Percentiles rank a stretch among this genome's conserved stretches.
These are phyloP conservation scores for Anguilla japonica DNA, from an alignment of 2,113 vertebrate genomes.

Conservation along the genomic window DNA sequence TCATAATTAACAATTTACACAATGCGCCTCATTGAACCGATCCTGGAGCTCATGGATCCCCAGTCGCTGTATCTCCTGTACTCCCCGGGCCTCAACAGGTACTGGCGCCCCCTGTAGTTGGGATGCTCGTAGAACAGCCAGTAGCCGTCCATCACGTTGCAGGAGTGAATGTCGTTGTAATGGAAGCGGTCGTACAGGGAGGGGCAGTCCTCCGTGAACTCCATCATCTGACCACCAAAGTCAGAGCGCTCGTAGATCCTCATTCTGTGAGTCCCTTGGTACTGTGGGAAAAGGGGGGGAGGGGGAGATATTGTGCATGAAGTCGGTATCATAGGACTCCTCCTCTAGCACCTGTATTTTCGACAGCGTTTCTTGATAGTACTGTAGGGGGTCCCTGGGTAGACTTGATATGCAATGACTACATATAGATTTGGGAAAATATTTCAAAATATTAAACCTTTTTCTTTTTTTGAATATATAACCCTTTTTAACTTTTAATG, in stretches of 20 bases:
- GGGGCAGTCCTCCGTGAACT: slow-evolving; percentile 62
- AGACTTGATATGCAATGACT: too few species aligned
- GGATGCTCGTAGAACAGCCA: slow-evolving; percentile 69
- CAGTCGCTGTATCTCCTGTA: slow-evolving; percentile 68
- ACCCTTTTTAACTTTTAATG: neutral
- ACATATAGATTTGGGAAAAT: too few species aligned
- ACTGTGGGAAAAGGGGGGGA: slow-evolving; percentile 42
- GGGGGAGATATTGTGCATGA: neutral
- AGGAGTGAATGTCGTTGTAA: slow-evolving; percentile 60
- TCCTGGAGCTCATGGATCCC: slow-evolving; percentile 55
- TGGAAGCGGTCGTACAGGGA: slow-evolving; percentile 63
- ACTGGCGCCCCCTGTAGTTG: slow-evolving; percentile 61
- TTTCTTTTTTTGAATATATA: too few species aligned
- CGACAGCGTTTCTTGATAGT: too few species aligned
- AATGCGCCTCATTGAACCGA: slow-evolving; percentile 65
- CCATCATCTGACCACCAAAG: slow-evolving; percentile 62
- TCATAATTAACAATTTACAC: neutral
- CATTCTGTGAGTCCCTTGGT: slow-evolving; percentile 59
- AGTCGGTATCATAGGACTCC: neutral
- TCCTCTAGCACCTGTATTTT: too few species aligned
- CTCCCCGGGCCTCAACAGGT: slow-evolving; percentile 59
- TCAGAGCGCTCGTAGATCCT: slow-evolving; percentile 62
- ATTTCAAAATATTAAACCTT: neutral
- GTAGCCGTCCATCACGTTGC: slow-evolving; percentile 68
- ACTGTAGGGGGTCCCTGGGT: too few species aligned